phyloP scores from a whole-genome alignment of 2,888 invertebrate species.

The Xestia ashworthii region DNA sequence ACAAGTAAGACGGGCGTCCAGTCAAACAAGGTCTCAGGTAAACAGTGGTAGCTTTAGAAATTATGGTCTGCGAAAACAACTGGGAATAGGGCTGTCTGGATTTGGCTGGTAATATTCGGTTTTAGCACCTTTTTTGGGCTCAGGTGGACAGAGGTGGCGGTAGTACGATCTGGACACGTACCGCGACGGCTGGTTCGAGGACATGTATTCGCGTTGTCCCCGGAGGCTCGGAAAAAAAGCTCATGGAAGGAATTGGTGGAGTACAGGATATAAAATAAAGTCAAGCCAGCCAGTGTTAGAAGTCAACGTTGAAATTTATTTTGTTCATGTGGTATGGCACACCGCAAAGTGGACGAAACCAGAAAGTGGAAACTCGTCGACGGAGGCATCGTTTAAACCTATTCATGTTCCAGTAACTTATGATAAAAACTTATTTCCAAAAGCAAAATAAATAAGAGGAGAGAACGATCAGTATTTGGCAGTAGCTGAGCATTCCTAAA shows the following conservation, averaged over 20 bases:
- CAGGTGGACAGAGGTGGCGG: too few species aligned
- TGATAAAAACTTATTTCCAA: neutral
- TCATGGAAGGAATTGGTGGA: too few species aligned
- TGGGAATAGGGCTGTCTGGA: neutral
- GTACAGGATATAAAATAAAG: too few species aligned
- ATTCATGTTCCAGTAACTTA: neutral
- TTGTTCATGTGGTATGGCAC: neutral
- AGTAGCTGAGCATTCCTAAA: constrained; percentile 9
- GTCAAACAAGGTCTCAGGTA: constrained; percentile 63
- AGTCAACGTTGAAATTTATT: neutral
- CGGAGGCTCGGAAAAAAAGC: too few species aligned
- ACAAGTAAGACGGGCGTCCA: constrained; percentile 67
- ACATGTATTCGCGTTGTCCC: too few species aligned
- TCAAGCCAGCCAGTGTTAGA: neutral
- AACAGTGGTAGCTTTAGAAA: constrained; percentile 44
- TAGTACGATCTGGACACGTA: too few species aligned
- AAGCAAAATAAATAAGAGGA: neutral
- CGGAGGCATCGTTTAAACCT: neutral
- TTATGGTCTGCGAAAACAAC: constrained; percentile 44
- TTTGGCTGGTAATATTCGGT: neutral
- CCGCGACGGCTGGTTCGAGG: too few species aligned
- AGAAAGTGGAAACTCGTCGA: neutral
- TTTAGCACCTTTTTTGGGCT: neutral
- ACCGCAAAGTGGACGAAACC: neutral
- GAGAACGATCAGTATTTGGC: neutral